Base-by-base conservation (phyloP, 2,113 vertebrate genomes). In the Daphoenositta chrysoptera region DNA sequence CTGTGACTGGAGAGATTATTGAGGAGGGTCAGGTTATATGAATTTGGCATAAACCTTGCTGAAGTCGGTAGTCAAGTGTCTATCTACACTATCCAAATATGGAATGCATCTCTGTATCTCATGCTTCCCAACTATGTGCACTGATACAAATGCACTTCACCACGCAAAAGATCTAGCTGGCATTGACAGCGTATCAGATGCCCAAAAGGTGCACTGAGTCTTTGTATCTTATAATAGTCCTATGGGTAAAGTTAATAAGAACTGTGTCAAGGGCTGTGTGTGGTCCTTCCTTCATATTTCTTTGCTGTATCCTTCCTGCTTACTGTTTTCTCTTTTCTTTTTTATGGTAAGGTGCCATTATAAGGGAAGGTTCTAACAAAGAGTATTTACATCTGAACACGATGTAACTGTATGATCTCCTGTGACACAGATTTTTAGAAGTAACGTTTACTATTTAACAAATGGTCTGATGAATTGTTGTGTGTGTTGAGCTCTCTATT, bases 161-260 rank as follows among this genome's bases (percentile, higher is more conserved):
- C 13, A 13, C 15, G 13, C 15, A 45, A 45, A 76, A 53, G 3
- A 45, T 7, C 10, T 12, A 22, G 1, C 22, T 56, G 37, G 4
- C 27, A 19, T 11, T 4, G 2, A 30, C 56, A 31, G 4, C 5
- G 4, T 54, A 16, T 45, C 60, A 26, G 35, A 30, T 61, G 8
- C 4, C 31, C 18, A 15, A 39, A 80, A 83, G 20, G 4, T 50
- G 17, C 33, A 5, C 13, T 37, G 2, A 0, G 0, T 64, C 26
- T 77, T 87, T 72, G 27, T 60, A 5, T 73, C 18, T 89, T 56
- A 26, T 5, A 1, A 1, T 37, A 50, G 30, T 84, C 23, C 24
- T 23, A 40, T 14, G 57, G 45, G 6, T 60, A 40, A 68, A 71
- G 20, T 58, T 61, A 44, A 11, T 65, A 37, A 10, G 6, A 66